A percentile compares a stretch with the other conserved stretches of the same genome.
These are phyloP conservation scores for Eulemur rufifrons DNA, from an alignment of 2,113 vertebrate species.

Conservation along the genomic window DNA sequence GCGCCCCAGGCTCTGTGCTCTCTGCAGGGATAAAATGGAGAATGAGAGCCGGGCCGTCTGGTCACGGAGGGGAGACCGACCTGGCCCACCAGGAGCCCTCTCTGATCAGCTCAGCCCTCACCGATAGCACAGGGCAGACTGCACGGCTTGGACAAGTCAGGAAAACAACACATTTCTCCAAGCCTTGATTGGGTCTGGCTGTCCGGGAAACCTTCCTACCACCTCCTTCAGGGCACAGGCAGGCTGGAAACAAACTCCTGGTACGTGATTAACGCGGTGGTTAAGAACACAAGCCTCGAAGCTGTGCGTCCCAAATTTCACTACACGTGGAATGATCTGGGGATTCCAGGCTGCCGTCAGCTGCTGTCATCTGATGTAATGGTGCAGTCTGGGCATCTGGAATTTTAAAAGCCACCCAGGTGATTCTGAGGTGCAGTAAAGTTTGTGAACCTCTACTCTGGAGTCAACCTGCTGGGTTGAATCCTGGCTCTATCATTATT, in stretches of 20 bases:
- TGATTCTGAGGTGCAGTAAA: background rate
- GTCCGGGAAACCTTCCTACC: background rate
- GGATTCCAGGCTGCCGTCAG: background rate
- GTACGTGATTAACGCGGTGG: background rate
- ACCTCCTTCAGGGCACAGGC: background rate
- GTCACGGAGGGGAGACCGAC: background rate
- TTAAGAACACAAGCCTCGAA: background rate
- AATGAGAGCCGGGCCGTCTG: background rate
- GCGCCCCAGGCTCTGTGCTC: background rate
- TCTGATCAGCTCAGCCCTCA: background rate
- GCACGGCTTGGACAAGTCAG: background rate
- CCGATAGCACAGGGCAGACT: accelerated
- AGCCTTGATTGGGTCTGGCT: accelerated
- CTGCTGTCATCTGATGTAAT: too few relatives aligned
- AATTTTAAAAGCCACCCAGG: background rate
- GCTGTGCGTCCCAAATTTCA: background rate
- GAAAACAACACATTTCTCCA: background rate
- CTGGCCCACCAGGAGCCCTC: background rate
- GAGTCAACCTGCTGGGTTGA: background rate
- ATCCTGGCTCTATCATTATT: background rate
- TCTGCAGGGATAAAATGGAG: too few relatives aligned
- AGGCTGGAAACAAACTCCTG: background rate
- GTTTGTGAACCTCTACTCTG: background rate
- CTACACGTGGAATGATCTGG: accelerated
- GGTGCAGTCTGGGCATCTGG: background rate